Evolutionary conservation across 2,797 vertebrate genomes (phyloP).

Genomic region (Mionectes olivaceus): DNA sequence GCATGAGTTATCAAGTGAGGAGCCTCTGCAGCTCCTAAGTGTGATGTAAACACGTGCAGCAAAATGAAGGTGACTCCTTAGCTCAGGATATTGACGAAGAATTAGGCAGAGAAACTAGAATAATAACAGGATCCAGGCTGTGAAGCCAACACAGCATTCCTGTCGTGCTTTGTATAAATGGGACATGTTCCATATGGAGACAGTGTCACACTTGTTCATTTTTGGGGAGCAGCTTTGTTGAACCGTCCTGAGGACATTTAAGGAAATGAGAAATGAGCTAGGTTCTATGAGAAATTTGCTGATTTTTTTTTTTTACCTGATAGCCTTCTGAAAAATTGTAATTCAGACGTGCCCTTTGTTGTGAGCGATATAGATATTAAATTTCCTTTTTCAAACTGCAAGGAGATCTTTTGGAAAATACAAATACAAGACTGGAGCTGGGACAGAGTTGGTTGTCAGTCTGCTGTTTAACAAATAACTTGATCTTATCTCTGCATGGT

Average conservation of each 20-base stretch:
- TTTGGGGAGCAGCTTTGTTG: background rate
- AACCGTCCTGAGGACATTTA: background rate
- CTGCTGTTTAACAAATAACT: background rate
- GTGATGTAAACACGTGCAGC: background rate
- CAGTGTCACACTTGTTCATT: background rate
- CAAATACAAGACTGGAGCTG: background rate
- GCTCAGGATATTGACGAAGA: background rate
- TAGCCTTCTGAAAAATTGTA: background rate
- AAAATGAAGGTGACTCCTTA: slow-evolving; percentile 27
- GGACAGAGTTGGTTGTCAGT: background rate
- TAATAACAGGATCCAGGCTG: background rate
- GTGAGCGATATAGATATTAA: background rate
- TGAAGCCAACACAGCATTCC: background rate
- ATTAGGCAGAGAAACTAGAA: background rate
- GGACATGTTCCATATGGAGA: background rate
- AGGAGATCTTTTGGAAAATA: background rate
- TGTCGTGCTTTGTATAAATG: background rate
- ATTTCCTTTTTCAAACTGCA: background rate
- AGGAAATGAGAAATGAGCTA: background rate
- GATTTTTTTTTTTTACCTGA: background rate
- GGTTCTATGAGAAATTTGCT: background rate
- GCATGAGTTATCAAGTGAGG: background rate
- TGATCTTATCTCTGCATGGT: background rate
- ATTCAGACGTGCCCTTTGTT: background rate
- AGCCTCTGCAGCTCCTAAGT: background rate